Conservation (phyloP, 30 jellyfish, hydroid and myxozoan genomes). For the Rhopilema esculentum region DNA sequence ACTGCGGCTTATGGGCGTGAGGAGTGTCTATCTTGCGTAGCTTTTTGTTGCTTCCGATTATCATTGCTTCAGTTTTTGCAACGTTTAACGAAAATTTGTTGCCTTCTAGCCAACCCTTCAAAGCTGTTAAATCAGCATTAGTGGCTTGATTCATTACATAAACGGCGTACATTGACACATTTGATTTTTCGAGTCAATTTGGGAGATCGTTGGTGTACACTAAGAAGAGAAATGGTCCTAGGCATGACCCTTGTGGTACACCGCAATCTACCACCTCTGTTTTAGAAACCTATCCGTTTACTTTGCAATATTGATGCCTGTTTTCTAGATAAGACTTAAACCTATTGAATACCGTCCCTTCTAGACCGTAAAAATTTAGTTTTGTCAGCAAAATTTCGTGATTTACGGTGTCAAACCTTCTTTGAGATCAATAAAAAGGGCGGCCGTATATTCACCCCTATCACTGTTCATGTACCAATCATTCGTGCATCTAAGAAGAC, state of each 20-base stretch:
- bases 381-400: neutral
- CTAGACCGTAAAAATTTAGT: neutral
- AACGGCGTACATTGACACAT: neutral
- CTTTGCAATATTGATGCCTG: too few species aligned
- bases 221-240: too few species aligned
- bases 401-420: too few species aligned
- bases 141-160: neutral
- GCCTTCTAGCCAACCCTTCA: neutral
- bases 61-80: neutral
- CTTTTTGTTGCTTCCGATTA: neutral
- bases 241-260: too few species aligned
- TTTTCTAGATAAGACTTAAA: too few species aligned
- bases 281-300: too few species aligned
- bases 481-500: neutral
- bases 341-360: neutral
- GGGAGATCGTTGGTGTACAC: too few species aligned
- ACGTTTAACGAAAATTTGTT: too few species aligned
- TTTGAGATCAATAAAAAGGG: too few species aligned
- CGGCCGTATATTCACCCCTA: too few species aligned
- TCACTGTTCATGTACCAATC: too few species aligned
- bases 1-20: neutral
- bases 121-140: neutral
- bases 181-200: neutral
- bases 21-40: conserved; percentile 7
- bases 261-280: too few species aligned